phyloP scores from a whole-genome alignment of 92 coral and sea anemone species.

The Micromussa lordhowensis region DNA sequence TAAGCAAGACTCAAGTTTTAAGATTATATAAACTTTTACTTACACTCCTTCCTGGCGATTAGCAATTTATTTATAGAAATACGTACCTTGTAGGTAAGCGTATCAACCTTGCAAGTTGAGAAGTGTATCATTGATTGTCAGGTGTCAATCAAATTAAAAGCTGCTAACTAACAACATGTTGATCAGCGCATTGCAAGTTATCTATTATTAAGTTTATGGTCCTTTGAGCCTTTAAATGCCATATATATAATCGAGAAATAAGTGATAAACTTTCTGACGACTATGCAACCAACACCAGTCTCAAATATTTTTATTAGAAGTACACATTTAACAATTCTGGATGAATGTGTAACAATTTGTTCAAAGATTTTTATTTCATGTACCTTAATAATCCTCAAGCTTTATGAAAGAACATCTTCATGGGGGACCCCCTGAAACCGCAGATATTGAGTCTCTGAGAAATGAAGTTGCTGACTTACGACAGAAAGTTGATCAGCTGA shows the following conservation, averaged over 20 bases:
- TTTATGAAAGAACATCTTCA: constrained; percentile 90
- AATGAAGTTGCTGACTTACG: constrained; percentile 85
- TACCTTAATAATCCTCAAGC: constrained; percentile 52
- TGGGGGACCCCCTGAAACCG: constrained; percentile 93
- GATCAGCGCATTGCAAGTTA: neutral
- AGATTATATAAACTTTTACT: no score
- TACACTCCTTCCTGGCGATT: no score
- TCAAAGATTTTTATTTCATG: neutral
- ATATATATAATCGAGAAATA: no score
- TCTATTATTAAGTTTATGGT: no score
- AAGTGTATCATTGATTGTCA: neutral
- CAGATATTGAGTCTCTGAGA: constrained; percentile 90
- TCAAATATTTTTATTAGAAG: no score
- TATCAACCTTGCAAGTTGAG: neutral
- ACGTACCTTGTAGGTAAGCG: neutral
- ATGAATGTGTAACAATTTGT: neutral
- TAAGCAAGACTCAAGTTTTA: no score
- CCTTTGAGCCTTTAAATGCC: neutral
- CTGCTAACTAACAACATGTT: neutral
- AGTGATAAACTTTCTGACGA: neutral
- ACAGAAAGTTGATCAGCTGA: constrained; percentile 82
- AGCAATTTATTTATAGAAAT: no score
- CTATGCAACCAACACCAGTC: neutral
- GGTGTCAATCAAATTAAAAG: neutral
- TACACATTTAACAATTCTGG: no score